Evolutionary conservation across 37 sponge, comb jelly and placozoan genomes (phyloP), one percentile per base, ranked within the genome.

Genomic region (Hormiphora californensis): DNA sequence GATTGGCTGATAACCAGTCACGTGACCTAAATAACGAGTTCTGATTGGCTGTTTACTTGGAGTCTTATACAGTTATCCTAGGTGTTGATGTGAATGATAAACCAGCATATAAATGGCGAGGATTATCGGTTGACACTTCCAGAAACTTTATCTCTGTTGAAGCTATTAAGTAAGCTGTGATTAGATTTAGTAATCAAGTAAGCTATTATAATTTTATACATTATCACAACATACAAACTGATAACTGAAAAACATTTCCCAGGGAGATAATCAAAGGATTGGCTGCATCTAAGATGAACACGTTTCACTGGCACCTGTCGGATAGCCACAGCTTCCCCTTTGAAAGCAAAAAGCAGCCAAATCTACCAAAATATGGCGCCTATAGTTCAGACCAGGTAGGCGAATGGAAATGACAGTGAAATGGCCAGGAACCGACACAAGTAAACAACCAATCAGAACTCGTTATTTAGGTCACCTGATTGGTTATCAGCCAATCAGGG

Each of bases 301-400:
- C 61, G 21, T 12, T 57, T 5, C 61, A 57, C 61, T 57, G 61
- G 61, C 61, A 57, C 22, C 61, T 57, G 17, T 21, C 61, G 17
- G 61, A 57, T 30, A 57, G 61, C 61, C 61, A 57, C 61, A 57
- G 61, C 22, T 57, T 57, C 61, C 61, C 61, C 61, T 57, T 21
- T 57, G 61, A 28, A 23, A 57, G 61, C 21, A 57, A 15, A 4
- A 57, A 4, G 7, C 28, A 28, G 3, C 61, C 61, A 28, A 5
- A 57, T 23, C 21, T 57, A 30, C 25, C 61, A 5, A 4, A 57
- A 12, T 57, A 57, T 12, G 61, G 61, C 4, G 61, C 61, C 3
- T 57, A 57, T 57, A 23, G 21, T 57, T 30, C 61, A 28, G 61
- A 15, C 3, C n/a, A 57, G n/a, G 27, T 30, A 19, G n/a, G n/a